Evolutionary conservation across 2,888 invertebrate species (phyloP).

Genomic region (Hemistola chrysoprasaria): DNA sequence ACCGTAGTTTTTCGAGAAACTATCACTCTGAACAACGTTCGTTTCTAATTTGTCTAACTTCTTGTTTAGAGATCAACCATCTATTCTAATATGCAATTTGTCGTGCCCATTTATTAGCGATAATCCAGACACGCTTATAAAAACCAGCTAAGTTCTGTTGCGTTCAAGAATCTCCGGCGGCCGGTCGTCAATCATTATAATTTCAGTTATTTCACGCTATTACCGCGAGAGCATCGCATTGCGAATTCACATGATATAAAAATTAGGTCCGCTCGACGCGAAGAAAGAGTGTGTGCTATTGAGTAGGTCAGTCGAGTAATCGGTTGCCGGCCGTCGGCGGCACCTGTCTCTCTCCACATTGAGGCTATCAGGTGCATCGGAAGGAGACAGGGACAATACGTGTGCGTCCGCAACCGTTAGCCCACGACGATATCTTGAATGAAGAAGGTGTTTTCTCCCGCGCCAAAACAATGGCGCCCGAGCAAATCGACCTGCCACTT

Average conservation of each 20-base stretch:
- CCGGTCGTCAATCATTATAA: slow-evolving; percentile 28
- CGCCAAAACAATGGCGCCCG: slow-evolving; percentile 75
- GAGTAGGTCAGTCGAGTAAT: slow-evolving; percentile 83
- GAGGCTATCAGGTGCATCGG: slow-evolving; percentile 17
- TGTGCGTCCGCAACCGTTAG: slow-evolving; percentile 78
- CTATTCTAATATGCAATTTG: slow-evolving; percentile 20
- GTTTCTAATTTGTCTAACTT: slow-evolving; percentile 28
- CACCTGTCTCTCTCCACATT: slow-evolving; percentile 45
- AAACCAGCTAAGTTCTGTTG: slow-evolving; percentile 23
- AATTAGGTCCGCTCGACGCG: slow-evolving; percentile 80
- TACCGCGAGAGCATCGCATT: slow-evolving; percentile 55
- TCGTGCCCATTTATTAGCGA: slow-evolving; percentile 24
- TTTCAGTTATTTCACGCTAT: slow-evolving; percentile 65
- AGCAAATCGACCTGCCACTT: slow-evolving; percentile 60
- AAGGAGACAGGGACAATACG: slow-evolving; percentile 45
- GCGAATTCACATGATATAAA: slow-evolving; percentile 73
- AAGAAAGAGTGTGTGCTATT: slow-evolving; percentile 81
- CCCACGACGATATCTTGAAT: slow-evolving; percentile 79
- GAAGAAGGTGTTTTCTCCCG: slow-evolving; percentile 81
- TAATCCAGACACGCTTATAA: slow-evolving; percentile 18
- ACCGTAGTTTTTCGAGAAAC: not conserved
- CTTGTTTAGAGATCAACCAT: slow-evolving; percentile 24
- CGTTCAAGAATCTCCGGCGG: slow-evolving; percentile 35
- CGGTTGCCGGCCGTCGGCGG: slow-evolving; percentile 67
- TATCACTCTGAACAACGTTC: slow-evolving; percentile 1